phyloP scores from a whole-genome alignment of 2,888 invertebrate genomes.

The Pecten maximus region DNA sequence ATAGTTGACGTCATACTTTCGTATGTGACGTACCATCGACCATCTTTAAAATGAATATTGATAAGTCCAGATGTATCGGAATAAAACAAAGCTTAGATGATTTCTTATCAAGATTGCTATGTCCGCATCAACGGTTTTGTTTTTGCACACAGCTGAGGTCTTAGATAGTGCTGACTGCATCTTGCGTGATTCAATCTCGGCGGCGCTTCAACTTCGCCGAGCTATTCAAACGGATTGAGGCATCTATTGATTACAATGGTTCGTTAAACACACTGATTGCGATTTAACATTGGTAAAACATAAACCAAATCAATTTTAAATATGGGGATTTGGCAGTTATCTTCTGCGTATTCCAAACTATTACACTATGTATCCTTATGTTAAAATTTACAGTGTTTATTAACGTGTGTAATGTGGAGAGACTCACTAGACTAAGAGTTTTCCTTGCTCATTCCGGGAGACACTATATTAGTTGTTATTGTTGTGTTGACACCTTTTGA shows the following conservation, averaged over 20 bases:
- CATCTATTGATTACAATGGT: background rate
- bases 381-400: no score
- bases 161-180: background rate
- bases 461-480: no score
- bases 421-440: no score
- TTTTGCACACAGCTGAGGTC: background rate
- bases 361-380: background rate
- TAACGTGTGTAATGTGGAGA: no score
- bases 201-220: background rate
- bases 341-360: background rate
- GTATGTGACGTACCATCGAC: background rate
- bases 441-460: no score
- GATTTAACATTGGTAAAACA: background rate
- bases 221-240: background rate
- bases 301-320: background rate
- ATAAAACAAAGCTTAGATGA: background rate
- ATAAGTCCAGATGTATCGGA: background rate
- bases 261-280: background rate
- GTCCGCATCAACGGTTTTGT: background rate
- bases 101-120: background rate
- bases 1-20: background rate
- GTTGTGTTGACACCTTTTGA: no score
- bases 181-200: background rate
- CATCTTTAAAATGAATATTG: background rate
- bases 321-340: background rate